Base-by-base conservation (phyloP, 2,888 invertebrate genomes). In the Eupeodes luniger region DNA sequence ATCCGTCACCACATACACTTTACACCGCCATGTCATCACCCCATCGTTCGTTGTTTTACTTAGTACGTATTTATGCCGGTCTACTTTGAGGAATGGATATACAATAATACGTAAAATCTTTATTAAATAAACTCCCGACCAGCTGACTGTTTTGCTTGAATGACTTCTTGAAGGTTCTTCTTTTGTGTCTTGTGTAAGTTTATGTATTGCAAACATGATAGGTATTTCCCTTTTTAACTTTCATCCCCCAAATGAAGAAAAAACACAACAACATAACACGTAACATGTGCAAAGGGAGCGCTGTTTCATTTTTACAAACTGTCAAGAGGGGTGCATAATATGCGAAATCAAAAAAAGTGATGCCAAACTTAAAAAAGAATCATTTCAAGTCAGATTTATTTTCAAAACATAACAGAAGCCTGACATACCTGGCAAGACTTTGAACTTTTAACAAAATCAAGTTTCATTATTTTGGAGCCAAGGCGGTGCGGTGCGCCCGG, bases 331-430 rank as follows among this genome's bases (percentile, higher is more conserved):
- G 79, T 80, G 83, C 40, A 40, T 40, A 7, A 36, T 59, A 34
- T 47, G 11, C 12, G 2, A 27, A 61, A 87, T 87, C 87, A 80
- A 87, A 83, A 83, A 84, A 53, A 80, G 72, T 59, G 76, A 67
- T 85, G 85, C 67, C 85, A 85, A 77, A 51, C 7, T 53, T 4
- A 27, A 84, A 49, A 19, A 40, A 11, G 12, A 62, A 19, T 11
- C 1, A 34, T 12, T 12, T 12, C 2, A 36, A 72, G n/a, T 27
- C 3, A 27, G 19, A n/a, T 51, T 14, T n/a, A 47, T 16, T 66
- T 16, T 19, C n/a, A 70, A n/a, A 27, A n/a, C 3, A 51, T 57
- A 36, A 44, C 27, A 36, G 5, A 4, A 36, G 27, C 9, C 5
- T 27, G 14, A 14, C 51, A 55, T 44, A 62, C 34, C 76, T 81